Percentiles rank a stretch among this genome's conserved stretches.
Conservation (phyloP, 2,888 invertebrate genomes). For the Pheosia tremula region DNA sequence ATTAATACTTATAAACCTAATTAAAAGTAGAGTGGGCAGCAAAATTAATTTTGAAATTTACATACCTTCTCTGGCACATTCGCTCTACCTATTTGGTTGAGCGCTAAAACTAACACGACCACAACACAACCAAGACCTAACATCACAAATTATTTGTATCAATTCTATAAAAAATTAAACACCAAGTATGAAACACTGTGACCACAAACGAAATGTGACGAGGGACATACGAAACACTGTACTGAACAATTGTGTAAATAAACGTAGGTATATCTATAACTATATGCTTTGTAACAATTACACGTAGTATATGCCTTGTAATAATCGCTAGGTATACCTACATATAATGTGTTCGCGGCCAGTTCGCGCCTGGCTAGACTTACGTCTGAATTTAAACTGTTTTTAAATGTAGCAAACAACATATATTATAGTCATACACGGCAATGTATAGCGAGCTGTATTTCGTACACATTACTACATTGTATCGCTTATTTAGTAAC, state of each 20-base stretch:
- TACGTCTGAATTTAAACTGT: slow-evolving; percentile 22
- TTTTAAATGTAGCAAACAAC: slow-evolving; percentile 17
- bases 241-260: slow-evolving; percentile 26
- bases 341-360: slow-evolving; percentile 17
- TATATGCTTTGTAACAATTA: not conserved
- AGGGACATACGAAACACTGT: slow-evolving; percentile 14
- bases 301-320: not conserved
- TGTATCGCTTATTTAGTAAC: not conserved
- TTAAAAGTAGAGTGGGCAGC: not conserved
- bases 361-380: slow-evolving; percentile 13
- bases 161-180: not conserved
- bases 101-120: slow-evolving; percentile 36
- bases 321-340: not conserved
- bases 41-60: slow-evolving; percentile 3
- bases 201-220: not conserved
- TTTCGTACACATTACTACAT: not conserved
- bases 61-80: slow-evolving; percentile 44
- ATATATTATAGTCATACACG: slow-evolving; percentile 3
- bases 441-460: not conserved
- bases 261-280: not conserved
- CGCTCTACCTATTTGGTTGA: slow-evolving; percentile 22
- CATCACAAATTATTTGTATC: slow-evolving; percentile 12
- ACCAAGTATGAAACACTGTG: not conserved
- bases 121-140: slow-evolving; percentile 27
- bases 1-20: too few relatives aligned